Evolutionary conservation across 2,797 vertebrate species (phyloP).

Genomic region (Tiaroga cobitis): DNA sequence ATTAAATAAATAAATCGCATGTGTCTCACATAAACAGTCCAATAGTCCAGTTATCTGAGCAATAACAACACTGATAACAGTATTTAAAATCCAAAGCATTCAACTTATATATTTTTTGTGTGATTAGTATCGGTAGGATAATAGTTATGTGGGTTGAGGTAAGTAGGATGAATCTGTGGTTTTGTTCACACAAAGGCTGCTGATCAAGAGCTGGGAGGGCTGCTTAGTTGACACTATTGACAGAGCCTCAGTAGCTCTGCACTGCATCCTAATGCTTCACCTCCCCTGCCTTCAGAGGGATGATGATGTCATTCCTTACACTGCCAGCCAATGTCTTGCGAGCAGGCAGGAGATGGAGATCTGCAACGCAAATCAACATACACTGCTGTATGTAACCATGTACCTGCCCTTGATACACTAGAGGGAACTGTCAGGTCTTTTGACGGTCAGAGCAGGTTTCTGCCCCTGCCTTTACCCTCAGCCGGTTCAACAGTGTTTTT

Average conservation of each 20-base stretch:
- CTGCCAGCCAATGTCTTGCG: slow-evolving; percentile 40
- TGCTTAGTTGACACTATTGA: slow-evolving; percentile 73
- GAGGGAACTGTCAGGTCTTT: neutral
- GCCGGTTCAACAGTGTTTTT: slow-evolving; percentile 19
- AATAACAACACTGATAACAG: neutral
- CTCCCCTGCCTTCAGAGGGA: slow-evolving; percentile 56
- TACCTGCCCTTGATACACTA: neutral
- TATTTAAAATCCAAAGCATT: neutral
- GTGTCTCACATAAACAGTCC: too few relatives aligned
- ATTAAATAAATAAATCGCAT: too few relatives aligned
- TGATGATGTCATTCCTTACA: slow-evolving; percentile 67
- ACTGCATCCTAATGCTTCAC: slow-evolving; percentile 64
- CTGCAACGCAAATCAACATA: slow-evolving; percentile 43
- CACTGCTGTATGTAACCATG: neutral
- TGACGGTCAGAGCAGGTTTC: slow-evolving; percentile 24
- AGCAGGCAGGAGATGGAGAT: slow-evolving; percentile 46
- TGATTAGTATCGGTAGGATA: neutral
- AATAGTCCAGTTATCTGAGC: too few relatives aligned
- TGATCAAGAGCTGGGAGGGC: slow-evolving; percentile 41
- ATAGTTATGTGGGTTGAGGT: slow-evolving; percentile 15
- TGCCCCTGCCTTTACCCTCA: neutral
- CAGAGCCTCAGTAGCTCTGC: slow-evolving; percentile 57
- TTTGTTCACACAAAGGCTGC: slow-evolving; percentile 6
- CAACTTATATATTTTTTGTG: neutral
- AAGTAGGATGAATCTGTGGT: slow-evolving; percentile 16